Evolutionary conservation across 2,113 vertebrate genomes (phyloP).

Genomic region (Rhabdomys dilectus): DNA sequence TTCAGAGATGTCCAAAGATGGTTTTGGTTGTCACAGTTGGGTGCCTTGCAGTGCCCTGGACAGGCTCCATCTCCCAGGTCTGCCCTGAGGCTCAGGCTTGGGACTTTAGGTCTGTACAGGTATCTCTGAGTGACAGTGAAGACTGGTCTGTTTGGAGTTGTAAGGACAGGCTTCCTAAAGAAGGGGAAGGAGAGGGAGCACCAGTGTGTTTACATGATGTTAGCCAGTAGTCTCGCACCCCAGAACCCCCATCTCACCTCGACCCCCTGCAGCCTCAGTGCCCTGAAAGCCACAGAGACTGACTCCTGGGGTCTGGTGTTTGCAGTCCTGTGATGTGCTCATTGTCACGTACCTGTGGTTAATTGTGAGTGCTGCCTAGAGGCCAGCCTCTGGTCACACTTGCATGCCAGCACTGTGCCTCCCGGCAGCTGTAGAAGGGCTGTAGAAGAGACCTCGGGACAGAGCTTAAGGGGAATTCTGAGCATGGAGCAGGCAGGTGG

Average conservation of each 20-base stretch:
- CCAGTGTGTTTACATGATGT: not conserved
- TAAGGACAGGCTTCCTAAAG: not conserved
- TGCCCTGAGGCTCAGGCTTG: not conserved
- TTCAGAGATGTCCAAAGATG: not conserved
- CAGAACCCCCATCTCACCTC: no score
- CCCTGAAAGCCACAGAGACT: not conserved
- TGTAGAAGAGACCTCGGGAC: not conserved
- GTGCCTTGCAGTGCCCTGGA: not conserved
- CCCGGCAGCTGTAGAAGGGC: no score
- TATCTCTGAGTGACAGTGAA: not conserved
- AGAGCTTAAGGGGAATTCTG: not conserved
- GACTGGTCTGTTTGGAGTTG: not conserved
- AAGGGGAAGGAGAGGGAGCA: not conserved
- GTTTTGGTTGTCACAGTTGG: not conserved
- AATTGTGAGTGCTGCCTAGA: not conserved
- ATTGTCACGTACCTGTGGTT: not conserved
- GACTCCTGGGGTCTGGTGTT: not conserved
- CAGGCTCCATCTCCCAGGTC: not conserved
- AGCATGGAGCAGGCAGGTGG: not conserved
- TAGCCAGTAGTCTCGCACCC: not conserved
- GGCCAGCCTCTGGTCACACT: not conserved
- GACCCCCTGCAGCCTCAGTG: not conserved
- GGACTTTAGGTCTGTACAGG: not conserved
- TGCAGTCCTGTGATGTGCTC: not conserved
- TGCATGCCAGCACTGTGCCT: not conserved